Evolutionary conservation across 2,888 invertebrate genomes (phyloP).

Genomic region (Drosophila aldrichi): DNA sequence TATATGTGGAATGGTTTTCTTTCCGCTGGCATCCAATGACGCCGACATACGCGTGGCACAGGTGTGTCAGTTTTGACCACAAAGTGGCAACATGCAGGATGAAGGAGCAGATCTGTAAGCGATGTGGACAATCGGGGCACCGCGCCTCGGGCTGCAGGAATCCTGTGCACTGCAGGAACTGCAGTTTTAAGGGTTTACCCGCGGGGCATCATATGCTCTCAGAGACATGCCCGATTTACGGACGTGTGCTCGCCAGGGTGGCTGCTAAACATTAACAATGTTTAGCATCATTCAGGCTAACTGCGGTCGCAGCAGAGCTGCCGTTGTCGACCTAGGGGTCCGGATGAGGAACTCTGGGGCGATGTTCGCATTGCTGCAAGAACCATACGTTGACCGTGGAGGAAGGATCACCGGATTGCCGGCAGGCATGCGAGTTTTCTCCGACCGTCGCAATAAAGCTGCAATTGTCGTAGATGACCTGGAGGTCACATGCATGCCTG

Average conservation of each 20-base stretch:
- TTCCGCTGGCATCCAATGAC: too few relatives aligned
- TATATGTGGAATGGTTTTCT: too few relatives aligned
- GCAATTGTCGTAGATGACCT: not conserved
- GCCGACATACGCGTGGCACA: not conserved
- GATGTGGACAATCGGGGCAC: not conserved
- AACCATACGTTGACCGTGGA: not conserved
- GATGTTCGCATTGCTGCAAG: too few relatives aligned
- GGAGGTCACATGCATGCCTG: not conserved
- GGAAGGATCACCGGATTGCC: not conserved
- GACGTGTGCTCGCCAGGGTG: not conserved
- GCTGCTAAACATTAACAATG: not conserved
- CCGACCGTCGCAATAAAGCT: not conserved
- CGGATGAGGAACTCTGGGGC: too few relatives aligned
- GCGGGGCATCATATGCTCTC: too few relatives aligned
- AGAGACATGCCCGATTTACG: not conserved
- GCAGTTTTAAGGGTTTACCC: too few relatives aligned
- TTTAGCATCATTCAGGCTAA: too few relatives aligned
- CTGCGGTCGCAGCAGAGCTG: too few relatives aligned
- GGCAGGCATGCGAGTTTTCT: slow-evolving; percentile 1
- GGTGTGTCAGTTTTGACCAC: not conserved
- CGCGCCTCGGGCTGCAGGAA: not conserved
- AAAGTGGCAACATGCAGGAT: not conserved
- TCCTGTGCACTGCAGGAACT: not conserved
- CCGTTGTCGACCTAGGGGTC: too few relatives aligned
- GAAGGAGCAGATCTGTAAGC: not conserved